A percentile compares a stretch with the other conserved stretches of the same genome.
These are phyloP conservation scores for Sabatieria punctata DNA, from an alignment of 2,888 invertebrate species.

Conservation along the genomic window DNA sequence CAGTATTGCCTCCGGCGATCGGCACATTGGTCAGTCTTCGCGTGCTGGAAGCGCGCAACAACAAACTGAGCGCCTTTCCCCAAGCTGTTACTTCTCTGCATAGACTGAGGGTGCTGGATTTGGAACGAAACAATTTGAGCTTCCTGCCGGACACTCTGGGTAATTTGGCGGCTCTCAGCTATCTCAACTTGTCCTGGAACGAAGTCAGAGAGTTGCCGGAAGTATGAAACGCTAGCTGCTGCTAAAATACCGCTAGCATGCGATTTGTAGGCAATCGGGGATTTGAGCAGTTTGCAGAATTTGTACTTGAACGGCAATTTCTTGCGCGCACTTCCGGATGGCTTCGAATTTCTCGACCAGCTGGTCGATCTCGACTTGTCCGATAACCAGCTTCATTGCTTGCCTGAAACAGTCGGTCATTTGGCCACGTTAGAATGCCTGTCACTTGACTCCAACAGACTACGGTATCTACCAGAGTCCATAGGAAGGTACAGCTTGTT, in stretches of 20 bases:
- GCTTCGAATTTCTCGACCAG: background rate
- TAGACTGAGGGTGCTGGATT: background rate
- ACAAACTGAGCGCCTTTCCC: background rate
- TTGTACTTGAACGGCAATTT: background rate
- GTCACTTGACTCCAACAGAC: too few relatives aligned
- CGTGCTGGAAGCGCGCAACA: background rate
- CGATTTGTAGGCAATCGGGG: background rate
- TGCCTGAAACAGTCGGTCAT: too few relatives aligned
- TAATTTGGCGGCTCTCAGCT: background rate
- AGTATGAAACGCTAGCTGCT: background rate
- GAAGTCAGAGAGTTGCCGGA: background rate
- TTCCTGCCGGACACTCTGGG: background rate
- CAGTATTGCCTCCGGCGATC: background rate
- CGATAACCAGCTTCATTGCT: too few relatives aligned
- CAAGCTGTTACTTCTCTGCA: background rate
- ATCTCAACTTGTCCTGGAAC: background rate
- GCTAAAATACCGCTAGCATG: too few relatives aligned
- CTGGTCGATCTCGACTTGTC: too few relatives aligned
- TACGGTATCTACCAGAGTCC: too few relatives aligned
- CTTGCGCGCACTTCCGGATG: background rate
- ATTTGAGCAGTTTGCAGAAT: background rate
- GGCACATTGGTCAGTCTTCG: background rate
- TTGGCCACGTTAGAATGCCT: too few relatives aligned
- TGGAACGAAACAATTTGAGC: background rate
- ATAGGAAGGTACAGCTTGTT: too few relatives aligned